Evolutionary conservation across 2,888 invertebrate genomes (phyloP).

Genomic region (Aromia moschata): DNA sequence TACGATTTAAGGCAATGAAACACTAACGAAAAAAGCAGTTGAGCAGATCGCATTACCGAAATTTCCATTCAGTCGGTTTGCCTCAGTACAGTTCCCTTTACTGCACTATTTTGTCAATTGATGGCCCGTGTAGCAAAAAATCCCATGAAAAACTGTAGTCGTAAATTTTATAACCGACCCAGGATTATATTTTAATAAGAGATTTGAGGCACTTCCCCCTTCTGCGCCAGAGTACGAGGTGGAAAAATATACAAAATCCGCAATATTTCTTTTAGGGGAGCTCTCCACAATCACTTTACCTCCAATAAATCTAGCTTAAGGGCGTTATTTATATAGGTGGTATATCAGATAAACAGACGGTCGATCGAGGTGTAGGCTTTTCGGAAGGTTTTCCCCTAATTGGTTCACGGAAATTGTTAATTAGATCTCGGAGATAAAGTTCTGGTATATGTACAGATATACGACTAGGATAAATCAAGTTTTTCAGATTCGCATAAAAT

Average conservation of each 20-base stretch:
- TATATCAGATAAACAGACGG: background rate
- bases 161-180: background rate
- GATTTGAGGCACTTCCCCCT: background rate
- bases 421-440: no score
- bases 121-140: no score
- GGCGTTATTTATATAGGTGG: conserved; percentile 2
- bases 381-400: background rate
- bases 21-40: no score
- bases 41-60: no score
- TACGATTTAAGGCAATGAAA: no score
- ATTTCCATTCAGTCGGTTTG: no score
- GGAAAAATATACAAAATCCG: background rate
- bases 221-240: background rate
- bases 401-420: background rate
- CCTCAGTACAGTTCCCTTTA: no score
- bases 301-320: conserved; percentile 3
- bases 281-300: background rate
- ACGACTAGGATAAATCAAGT: no score
- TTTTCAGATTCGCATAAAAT: no score
- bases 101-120: no score
- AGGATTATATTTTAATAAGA: conserved; percentile 1
- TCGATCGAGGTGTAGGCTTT: background rate
- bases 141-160: background rate
- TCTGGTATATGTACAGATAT: no score
- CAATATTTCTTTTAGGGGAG: background rate